These are phyloP conservation scores for Acanthopagrus latus DNA, from an alignment of 2,797 vertebrate genomes.

Conservation along the genomic window DNA sequence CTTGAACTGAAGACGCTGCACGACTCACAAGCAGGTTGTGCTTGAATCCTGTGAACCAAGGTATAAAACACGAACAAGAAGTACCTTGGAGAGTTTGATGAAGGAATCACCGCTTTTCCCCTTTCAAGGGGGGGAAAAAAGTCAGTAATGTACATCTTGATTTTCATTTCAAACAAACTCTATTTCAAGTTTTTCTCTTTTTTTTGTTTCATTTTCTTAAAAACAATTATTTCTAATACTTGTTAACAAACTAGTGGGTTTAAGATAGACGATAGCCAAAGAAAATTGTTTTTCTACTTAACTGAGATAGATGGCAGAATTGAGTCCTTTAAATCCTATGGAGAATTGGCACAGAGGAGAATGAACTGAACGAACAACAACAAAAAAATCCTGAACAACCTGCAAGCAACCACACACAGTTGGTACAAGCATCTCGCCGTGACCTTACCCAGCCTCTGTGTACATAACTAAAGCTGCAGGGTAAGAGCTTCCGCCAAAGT, in stretches of 20 bases:
- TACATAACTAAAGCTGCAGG: slow-evolving; percentile 36
- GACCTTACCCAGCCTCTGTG: slow-evolving; percentile 29
- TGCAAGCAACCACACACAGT: neutral
- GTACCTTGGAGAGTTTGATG: neutral
- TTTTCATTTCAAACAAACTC: neutral
- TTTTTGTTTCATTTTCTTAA: too few species aligned
- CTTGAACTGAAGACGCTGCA: neutral
- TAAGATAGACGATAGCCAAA: too few species aligned
- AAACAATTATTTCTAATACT: too few species aligned
- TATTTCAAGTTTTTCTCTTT: rapidly evolving
- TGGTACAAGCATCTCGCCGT: neutral
- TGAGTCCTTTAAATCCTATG: neutral
- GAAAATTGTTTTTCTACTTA: too few species aligned
- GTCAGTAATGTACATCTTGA: neutral
- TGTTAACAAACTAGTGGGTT: too few species aligned
- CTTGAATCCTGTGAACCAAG: neutral
- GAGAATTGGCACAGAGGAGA: neutral
- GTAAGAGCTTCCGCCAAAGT: slow-evolving; percentile 20
- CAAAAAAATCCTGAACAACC: slow-evolving; percentile 9
- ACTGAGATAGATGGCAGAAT: neutral
- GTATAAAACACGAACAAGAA: neutral
- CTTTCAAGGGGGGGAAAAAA: too few species aligned
- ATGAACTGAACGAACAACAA: neutral
- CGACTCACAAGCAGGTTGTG: neutral
- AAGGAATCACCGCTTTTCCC: neutral